Evolutionary conservation across 1,140 invertebrate species (phyloP).

Genomic region (Antheraea mylitta): DNA sequence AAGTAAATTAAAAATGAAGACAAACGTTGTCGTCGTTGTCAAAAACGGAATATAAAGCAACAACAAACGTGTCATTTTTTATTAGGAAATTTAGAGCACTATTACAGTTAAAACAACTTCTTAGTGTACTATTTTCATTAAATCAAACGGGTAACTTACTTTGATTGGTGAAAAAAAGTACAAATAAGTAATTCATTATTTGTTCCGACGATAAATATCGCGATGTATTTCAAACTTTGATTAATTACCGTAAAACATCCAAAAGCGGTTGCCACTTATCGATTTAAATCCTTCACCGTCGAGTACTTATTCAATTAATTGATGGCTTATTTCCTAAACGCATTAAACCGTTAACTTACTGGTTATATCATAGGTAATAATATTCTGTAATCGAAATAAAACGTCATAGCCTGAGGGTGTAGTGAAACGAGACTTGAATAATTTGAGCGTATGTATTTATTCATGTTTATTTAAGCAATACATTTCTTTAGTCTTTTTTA

Average conservation of each 20-base stretch:
- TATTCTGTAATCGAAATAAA: neutral
- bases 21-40: too few relatives aligned
- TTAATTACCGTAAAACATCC: neutral
- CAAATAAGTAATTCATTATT: neutral
- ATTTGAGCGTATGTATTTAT: neutral
- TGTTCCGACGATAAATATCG: neutral
- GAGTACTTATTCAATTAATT: neutral
- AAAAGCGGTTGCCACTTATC: neutral
- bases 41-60: too few relatives aligned
- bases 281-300: neutral
- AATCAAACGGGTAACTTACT: too few relatives aligned
- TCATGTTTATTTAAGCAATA: neutral
- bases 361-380: conserved; percentile 8
- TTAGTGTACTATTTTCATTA: too few relatives aligned
- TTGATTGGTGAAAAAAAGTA: neutral
- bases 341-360: conserved; percentile 4
- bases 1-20: too few relatives aligned
- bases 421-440: neutral
- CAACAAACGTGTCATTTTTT: too few relatives aligned
- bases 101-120: too few relatives aligned
- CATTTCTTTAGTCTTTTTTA: too few relatives aligned
- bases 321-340: conserved; percentile 4
- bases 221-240: neutral
- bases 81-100: too few relatives aligned
- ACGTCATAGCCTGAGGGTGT: neutral